Base-by-base conservation (phyloP, 2,797 vertebrate genomes). In the Epinephelus awoara region DNA sequence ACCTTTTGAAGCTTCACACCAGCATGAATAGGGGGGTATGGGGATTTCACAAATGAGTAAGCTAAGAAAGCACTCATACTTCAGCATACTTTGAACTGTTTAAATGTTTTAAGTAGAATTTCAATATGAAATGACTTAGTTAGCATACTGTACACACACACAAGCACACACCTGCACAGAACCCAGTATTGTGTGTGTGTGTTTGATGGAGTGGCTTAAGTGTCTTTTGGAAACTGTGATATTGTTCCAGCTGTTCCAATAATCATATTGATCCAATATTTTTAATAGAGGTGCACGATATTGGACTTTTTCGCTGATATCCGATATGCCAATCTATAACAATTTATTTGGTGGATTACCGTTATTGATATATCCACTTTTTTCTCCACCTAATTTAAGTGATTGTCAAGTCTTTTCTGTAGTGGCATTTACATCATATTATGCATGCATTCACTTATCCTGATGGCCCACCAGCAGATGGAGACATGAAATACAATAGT, bases 171-270 rank as follows among this genome's bases (percentile, higher is more conserved):
- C 14, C 8, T 27, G 8, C 17, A 11, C 25, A 69, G 25, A 49
- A 8, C 42, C 38, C 19, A 42, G 61, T 59, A 15, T 34, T 58
- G 19, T 63, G 18, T 56, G 2, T 27, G 7, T 66, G 56, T 66
- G 56, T 46, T 57, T 50, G 49, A 4, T 0, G 3, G 52, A 13
- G 42, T 1, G 29, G 29, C 49, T 54, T 46, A 12, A 44, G 40
- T 29, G 49, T 70, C 21, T 40, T 68, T 21, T 51, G 47, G 19
- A 72, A 49, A 46, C 42, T 49, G 52, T 34, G 40, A 51, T 27
- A 5, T 54, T 67, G 40, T 73, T 47, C 34, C 29, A 67, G 66
- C 42, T 18, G 69, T 52, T 71, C 42, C 64, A 81, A 71, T 74
- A 59, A 77, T 82, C 50, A 44, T 25, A 27, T 27, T 27, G 27